phyloP scores from a whole-genome alignment of 2,888 invertebrate genomes.

The Idaea straminata region DNA sequence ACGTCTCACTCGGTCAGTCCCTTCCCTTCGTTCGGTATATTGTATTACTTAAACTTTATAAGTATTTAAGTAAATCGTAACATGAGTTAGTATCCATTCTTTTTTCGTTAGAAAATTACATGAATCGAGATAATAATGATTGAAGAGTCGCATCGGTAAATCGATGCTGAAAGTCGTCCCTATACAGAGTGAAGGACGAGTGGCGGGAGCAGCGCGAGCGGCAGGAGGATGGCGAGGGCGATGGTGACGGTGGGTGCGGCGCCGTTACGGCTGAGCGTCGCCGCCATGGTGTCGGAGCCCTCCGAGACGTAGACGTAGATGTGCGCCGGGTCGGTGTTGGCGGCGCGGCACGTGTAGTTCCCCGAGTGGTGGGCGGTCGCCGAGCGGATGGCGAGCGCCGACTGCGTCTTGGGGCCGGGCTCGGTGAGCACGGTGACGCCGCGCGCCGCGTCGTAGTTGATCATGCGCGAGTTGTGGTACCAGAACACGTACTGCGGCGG shows the following conservation, averaged over 20 bases:
- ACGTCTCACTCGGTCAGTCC: no score
- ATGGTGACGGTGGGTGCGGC: slow-evolving; percentile 33
- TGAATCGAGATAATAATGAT: no score
- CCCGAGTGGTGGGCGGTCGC: slow-evolving; percentile 93
- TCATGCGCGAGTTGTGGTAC: slow-evolving; percentile 96
- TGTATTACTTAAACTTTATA: no score
- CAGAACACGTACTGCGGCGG: slow-evolving; percentile 97
- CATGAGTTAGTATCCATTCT: background rate
- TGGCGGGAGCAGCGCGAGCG: slow-evolving; percentile 2
- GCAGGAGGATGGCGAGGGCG: background rate
- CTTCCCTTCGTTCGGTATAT: background rate
- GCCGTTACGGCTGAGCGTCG: slow-evolving; percentile 85
- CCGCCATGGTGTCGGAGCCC: slow-evolving; percentile 95
- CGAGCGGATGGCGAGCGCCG: slow-evolving; percentile 89
- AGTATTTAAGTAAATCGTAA: background rate
- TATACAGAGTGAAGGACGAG: background rate
- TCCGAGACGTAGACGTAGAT: slow-evolving; percentile 94
- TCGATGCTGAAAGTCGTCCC: background rate
- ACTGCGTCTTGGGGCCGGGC: slow-evolving; percentile 91
- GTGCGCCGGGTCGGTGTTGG: slow-evolving; percentile 93
- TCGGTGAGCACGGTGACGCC: slow-evolving; percentile 91
- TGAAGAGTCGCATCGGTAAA: background rate
- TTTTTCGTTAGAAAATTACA: background rate
- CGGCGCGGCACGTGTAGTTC: slow-evolving; percentile 94
- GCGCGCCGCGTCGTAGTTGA: slow-evolving; percentile 93